Base-by-base conservation (phyloP, 2,888 invertebrate species). In the Branchinecta sandiegonensis region DNA sequence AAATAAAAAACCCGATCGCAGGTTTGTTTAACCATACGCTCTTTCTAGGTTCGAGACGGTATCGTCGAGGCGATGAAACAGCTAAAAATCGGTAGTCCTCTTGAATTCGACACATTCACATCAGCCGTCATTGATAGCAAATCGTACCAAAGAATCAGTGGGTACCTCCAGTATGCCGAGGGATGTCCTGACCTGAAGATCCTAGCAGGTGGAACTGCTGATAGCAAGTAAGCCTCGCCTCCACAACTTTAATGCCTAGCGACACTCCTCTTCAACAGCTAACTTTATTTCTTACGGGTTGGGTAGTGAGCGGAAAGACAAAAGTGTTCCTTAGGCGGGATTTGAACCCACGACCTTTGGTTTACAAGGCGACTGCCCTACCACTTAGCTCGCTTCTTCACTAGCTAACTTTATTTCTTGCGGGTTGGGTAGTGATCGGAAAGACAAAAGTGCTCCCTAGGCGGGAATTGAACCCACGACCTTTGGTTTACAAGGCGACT, bases 41-140 rank as follows among this genome's bases (percentile, higher is more conserved):
- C 69, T 72, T 77, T 78, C 46, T 74, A 86, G 79, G 82, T 90
- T 67, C 85, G 87, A 77, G 80, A 85, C 73, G 86, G 89, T 9
- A 80, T 99, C 67, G 69, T 89, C 17, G 81, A 83, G 48, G 84
- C 85, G 72, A 82, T 86, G 10, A 80, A 83, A 65, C 82, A 87
- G 74, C 79, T 99, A 66, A 94, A 90, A 79, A 82, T 96, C 71
- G 96, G 93, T 12, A 90, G 95, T 76, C 86, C 88, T 0, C 80
- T 85, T 48, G 90, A 95, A 75, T 86, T 86, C 73, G 84, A 85
- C 71, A 81, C 85, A 8, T 99, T 97, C 77, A 84, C 89, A 68
- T 89, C 90, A n/a, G 95, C 97, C 64, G 99, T 99, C 4, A 99
- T 99, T 75, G 97, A 99, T 78, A 89, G 88, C 65, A 88, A 86